Evolutionary conservation across 1,140 invertebrate species (phyloP), one percentile per base, ranked within the genome.

Genomic region (Drosophila pectinifera): DNA sequence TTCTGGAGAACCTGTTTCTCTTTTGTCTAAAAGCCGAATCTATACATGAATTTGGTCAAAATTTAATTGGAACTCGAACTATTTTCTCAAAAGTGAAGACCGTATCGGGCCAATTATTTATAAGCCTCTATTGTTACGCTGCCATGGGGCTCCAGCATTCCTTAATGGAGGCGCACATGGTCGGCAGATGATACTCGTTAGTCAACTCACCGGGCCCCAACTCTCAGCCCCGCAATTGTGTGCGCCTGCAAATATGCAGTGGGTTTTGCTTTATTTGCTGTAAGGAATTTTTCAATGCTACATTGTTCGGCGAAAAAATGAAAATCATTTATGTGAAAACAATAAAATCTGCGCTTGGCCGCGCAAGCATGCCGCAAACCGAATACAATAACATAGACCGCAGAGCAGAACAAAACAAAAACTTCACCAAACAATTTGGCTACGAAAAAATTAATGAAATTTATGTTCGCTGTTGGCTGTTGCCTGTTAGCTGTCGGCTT

Each of bases 261-360:
- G 28, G 26, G 51, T 59, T 76, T 63, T 67, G 41, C 41, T 76
- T 73, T 63, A 67, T 61, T 49, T 14, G 13, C 31, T 28, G 28
- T 22, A 34, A 48, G 11, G 55, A 61, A 49, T 56, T 70, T 82
- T 81, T 88, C 41, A 69, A 68, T 79, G 69, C 36, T 42, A 41
- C 48, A 74, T 70, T 82, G 51, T 42, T 69, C 54, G 38, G 11
- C 26, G 38, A 63, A 85, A 83, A 88, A 83, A 82, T 75, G 57
- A 82, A 75, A 75, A 68, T 62, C 62, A 82, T 86, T 85, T 86
- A 73, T 81, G 62, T 56, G 83, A 88, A 86, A 88, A 85, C 78
- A 85, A 88, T 64, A 78, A 78, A 70, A 62, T 58, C 36, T 41
- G 22, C 55, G 73, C 73, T 86, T 74, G 63, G 82, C 78, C 67